phyloP scores from a whole-genome alignment of 37 sponge, comb jelly and placozoan species.

The Mnemiopsis leidyi region DNA sequence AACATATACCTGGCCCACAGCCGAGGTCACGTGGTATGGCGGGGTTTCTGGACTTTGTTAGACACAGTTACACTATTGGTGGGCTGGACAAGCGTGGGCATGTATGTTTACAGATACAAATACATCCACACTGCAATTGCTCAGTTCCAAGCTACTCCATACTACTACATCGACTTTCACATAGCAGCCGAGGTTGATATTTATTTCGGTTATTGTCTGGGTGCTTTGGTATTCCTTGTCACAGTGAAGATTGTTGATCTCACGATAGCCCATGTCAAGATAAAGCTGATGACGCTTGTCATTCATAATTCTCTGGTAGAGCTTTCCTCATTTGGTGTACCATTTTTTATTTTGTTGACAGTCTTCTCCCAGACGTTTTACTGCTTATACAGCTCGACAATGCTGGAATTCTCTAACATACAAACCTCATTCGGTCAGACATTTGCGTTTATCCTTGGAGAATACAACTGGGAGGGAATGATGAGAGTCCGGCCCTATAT shows the following conservation, averaged over 20 bases:
- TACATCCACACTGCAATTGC: neutral
- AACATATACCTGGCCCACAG: neutral
- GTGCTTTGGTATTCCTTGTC: constrained; percentile 23
- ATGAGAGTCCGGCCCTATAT: neutral
- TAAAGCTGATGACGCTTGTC: constrained; percentile 11
- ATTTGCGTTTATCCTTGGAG: constrained; percentile 20
- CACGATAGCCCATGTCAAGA: neutral
- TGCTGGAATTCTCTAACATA: neutral
- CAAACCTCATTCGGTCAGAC: neutral
- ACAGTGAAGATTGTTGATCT: constrained; percentile 52
- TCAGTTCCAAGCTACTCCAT: constrained; percentile 20
- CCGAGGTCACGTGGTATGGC: neutral
- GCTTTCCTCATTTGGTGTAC: neutral
- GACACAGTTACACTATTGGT: neutral
- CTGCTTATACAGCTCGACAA: neutral
- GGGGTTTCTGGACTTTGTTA: constrained; percentile 49
- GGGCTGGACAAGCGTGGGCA: constrained; percentile 22
- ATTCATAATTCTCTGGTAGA: constrained; percentile 18
- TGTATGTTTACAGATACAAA: neutral
- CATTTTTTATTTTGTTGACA: constrained; percentile 16
- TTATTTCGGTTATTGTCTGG: constrained; percentile 25
- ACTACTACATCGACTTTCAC: constrained; percentile 42
- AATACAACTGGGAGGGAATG: constrained; percentile 33
- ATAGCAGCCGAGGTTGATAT: constrained; percentile 19
- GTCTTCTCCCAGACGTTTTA: constrained; percentile 7